Evolutionary conservation across 1,140 invertebrate species (phyloP).

Genomic region (Hydropsyche tenuis): DNA sequence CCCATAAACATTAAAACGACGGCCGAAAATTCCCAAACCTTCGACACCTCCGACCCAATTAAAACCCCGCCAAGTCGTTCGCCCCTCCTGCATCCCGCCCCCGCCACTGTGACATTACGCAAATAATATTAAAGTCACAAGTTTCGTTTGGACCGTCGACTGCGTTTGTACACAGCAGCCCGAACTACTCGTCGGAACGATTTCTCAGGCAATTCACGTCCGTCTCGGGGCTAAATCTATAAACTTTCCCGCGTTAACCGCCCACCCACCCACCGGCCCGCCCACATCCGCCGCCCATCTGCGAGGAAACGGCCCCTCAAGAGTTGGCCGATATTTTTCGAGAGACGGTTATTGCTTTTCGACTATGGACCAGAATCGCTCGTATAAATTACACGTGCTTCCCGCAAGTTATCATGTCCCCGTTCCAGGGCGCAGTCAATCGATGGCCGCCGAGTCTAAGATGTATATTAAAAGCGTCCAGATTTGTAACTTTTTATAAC

Average conservation of each 20-base stretch:
- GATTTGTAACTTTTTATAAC: constrained; percentile 51
- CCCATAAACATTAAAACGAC: not conserved
- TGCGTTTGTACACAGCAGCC: not conserved
- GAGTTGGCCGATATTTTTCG: constrained; percentile 45
- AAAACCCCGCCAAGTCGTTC: no score
- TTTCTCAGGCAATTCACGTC: constrained; percentile 45
- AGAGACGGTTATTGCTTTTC: constrained; percentile 51
- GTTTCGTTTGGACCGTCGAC: constrained; percentile 39
- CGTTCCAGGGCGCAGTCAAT: not conserved
- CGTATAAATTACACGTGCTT: constrained; percentile 49
- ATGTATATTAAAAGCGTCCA: constrained; percentile 30
- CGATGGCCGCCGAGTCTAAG: no score
- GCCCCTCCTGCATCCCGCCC: no score
- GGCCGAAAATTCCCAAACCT: not conserved
- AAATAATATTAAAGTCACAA: constrained; percentile 45
- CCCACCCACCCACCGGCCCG: constrained; percentile 12
- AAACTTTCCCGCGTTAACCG: constrained; percentile 45
- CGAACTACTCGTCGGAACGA: constrained; percentile 2
- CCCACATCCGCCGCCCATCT: no score
- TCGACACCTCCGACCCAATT: not conserved
- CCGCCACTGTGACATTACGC: constrained; percentile 39
- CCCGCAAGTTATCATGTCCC: constrained; percentile 37
- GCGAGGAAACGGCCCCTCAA: no score
- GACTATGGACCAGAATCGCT: constrained; percentile 35
- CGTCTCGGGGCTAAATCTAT: constrained; percentile 50